These are phyloP conservation scores for Pipistrellus nathusii DNA, from an alignment of 2,797 vertebrate species.

Conservation along the genomic window DNA sequence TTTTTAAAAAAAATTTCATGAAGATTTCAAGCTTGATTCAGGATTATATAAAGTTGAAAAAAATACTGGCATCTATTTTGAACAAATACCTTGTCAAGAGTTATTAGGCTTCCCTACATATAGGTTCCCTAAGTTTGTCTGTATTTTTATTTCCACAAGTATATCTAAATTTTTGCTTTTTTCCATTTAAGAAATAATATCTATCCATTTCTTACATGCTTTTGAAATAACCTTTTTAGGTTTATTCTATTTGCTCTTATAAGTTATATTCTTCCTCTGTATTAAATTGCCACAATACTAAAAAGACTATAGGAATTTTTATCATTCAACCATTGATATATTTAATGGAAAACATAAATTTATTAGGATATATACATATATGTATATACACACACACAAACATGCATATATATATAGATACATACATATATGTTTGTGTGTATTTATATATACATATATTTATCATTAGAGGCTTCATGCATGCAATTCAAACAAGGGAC, in stretches of 20 bases:
- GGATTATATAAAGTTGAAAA: not conserved
- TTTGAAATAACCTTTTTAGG: not conserved
- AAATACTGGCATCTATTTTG: not conserved
- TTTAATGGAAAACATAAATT: not conserved
- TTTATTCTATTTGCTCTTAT: not conserved
- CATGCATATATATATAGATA: not conserved
- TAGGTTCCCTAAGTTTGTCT: not conserved
- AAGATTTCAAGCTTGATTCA: not conserved
- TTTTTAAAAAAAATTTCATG: not conserved
- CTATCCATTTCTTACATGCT: not conserved
- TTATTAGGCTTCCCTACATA: not conserved
- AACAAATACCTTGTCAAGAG: not conserved
- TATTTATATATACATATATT: too few species aligned
- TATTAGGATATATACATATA: not conserved
- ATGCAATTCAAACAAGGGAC: too few species aligned
- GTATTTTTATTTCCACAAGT: conserved; percentile 37
- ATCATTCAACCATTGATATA: not conserved
- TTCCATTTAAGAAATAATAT: conserved; percentile 31
- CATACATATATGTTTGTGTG: too few species aligned
- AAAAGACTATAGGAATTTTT: not conserved
- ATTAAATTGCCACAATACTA: not conserved
- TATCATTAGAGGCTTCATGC: too few species aligned
- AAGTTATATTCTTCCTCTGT: not conserved
- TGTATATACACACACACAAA: not conserved
- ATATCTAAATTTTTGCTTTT: conserved; percentile 20